Percentiles rank a stretch among this genome's conserved stretches.
phyloP scores from a whole-genome alignment of 2,888 invertebrate genomes.

The Dryomyza anilis region DNA sequence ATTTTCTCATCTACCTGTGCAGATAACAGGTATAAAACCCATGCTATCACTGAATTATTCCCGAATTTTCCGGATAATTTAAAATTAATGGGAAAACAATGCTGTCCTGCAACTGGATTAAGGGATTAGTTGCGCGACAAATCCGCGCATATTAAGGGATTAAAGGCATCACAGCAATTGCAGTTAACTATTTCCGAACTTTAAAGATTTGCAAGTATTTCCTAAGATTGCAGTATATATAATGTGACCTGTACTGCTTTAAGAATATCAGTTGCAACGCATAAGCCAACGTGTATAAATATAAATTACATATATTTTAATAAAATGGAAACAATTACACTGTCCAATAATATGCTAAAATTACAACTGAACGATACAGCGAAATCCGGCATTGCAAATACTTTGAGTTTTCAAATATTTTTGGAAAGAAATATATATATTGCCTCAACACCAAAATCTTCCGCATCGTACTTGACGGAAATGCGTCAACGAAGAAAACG shows the following conservation, averaged over 20 bases:
- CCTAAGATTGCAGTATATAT: background rate
- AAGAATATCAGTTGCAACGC: conserved; percentile 10
- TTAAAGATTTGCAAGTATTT: no score
- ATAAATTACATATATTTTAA: background rate
- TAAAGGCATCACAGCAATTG: no score
- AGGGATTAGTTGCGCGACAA: no score
- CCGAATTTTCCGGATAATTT: no score
- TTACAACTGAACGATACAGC: background rate
- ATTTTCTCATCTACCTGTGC: no score
- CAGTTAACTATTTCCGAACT: no score
- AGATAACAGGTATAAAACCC: no score
- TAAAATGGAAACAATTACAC: background rate
- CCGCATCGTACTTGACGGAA: conserved; percentile 8
- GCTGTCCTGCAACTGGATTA: no score
- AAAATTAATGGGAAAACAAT: no score
- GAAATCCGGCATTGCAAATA: background rate
- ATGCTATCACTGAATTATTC: no score
- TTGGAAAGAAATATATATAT: background rate
- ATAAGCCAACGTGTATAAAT: no score
- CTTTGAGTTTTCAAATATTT: background rate
- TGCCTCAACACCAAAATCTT: conserved; percentile 10
- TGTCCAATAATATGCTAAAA: background rate
- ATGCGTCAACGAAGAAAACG: conserved; percentile 19
- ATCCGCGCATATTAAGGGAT: no score
- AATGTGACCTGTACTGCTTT: conserved; percentile 1